Evolutionary conservation across 1,140 invertebrate genomes (phyloP).

Genomic region (Drosophila teissieri): DNA sequence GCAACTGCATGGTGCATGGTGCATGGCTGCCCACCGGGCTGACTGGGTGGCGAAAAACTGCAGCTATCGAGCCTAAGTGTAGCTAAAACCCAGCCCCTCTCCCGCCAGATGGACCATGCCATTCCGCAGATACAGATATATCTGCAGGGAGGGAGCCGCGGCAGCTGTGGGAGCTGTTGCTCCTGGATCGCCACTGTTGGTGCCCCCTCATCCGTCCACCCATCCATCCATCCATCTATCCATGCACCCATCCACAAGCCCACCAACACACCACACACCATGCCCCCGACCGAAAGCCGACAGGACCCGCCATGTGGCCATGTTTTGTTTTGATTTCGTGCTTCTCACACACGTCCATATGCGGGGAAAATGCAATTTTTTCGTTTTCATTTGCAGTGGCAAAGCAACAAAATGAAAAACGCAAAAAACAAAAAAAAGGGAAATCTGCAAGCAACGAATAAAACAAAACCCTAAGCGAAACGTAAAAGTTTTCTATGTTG

Average conservation of each 20-base stretch:
- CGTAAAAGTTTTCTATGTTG: slow-evolving; percentile 61
- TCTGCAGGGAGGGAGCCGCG: slow-evolving; percentile 1
- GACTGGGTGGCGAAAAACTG: slow-evolving; percentile 34
- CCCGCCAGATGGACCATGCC: slow-evolving; percentile 30
- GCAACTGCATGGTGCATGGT: background rate
- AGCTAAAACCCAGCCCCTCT: slow-evolving; percentile 45
- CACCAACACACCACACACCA: background rate
- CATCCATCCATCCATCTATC: background rate
- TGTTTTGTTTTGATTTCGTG: slow-evolving; percentile 75
- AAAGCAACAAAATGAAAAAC: slow-evolving; percentile 11
- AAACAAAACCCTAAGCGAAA: slow-evolving; percentile 48
- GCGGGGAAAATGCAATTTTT: slow-evolving; percentile 72
- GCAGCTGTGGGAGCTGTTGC: slow-evolving; percentile 59
- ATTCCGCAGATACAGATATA: slow-evolving; percentile 13
- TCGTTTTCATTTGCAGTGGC: slow-evolving; percentile 72
- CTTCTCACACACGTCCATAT: slow-evolving; percentile 36
- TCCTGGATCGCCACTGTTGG: slow-evolving; percentile 47
- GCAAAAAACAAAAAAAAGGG: background rate
- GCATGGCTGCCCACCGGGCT: background rate
- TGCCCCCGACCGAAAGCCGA: background rate
- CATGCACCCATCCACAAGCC: background rate
- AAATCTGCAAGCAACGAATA: slow-evolving; percentile 27
- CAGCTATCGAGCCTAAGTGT: slow-evolving; percentile 54
- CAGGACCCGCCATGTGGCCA: slow-evolving; percentile 58
- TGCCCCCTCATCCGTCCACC: slow-evolving; percentile 1